Conservation (phyloP, 1,140 invertebrate genomes). For the Leptopilina boulardi region DNA sequence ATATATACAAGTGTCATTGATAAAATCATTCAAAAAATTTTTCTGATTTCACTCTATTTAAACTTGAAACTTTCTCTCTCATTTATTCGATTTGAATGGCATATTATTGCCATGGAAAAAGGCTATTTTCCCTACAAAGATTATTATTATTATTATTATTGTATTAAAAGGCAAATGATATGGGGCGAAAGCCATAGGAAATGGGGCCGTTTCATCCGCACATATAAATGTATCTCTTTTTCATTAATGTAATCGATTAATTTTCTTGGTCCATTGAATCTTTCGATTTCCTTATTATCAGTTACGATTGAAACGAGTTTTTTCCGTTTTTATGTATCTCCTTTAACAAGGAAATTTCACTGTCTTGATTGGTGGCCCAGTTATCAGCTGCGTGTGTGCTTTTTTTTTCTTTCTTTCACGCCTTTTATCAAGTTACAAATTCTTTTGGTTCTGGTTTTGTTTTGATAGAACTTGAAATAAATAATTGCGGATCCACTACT, state of each 20-base stretch:
- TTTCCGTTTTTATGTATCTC: background rate
- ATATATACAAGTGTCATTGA: constrained; percentile 18
- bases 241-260: constrained; percentile 24
- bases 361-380: background rate
- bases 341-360: constrained; percentile 1
- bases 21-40: constrained; percentile 22
- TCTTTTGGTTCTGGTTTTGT: constrained; percentile 1
- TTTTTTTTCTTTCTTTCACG: background rate
- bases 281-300: constrained; percentile 18
- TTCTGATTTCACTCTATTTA: constrained; percentile 8
- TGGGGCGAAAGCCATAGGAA: constrained; percentile 21
- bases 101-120: background rate
- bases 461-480: background rate
- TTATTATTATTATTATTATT: background rate
- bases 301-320: constrained; percentile 20
- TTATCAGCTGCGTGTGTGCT: too few relatives aligned
- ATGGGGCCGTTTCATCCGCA: background rate
- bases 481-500: background rate
- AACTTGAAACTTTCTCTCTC: constrained; percentile 8
- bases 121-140: background rate
- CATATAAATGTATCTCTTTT: background rate
- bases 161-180: background rate
- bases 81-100: background rate
- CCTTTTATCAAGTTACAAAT: background rate
- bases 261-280: background rate